Evolutionary conservation across 1,140 invertebrate species (phyloP).

Genomic region (Chrysoperla carnea): DNA sequence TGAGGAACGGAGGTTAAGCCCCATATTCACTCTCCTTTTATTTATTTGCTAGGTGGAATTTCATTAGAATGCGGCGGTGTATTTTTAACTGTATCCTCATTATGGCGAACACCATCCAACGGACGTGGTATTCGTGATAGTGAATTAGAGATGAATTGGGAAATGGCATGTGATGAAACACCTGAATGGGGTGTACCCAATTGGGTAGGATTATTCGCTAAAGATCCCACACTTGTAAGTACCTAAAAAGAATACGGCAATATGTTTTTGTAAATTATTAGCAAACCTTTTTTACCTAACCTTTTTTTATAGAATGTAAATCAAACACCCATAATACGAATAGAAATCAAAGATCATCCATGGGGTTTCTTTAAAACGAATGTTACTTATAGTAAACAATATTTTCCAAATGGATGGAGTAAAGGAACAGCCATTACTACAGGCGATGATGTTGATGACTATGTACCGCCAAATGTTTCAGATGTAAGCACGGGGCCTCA

Average conservation of each 20-base stretch:
- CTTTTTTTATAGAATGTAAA: not conserved
- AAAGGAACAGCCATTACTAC: not conserved
- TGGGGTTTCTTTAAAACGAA: slow-evolving; percentile 25
- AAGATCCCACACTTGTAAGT: not conserved
- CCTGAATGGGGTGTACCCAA: not conserved
- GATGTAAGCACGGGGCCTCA: slow-evolving; percentile 16
- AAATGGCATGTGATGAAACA: not conserved
- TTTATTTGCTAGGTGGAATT: slow-evolving; percentile 1
- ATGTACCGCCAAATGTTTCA: slow-evolving; percentile 10
- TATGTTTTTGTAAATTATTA: not conserved
- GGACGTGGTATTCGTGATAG: not conserved
- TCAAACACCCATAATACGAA: slow-evolving; percentile 7
- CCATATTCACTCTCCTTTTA: no score
- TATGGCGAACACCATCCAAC: not conserved
- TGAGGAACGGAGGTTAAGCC: no score
- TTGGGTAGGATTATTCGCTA: not conserved
- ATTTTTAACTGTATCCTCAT: slow-evolving; percentile 6
- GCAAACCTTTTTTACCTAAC: not conserved
- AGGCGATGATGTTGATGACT: slow-evolving; percentile 4
- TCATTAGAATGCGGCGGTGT: slow-evolving; percentile 8
- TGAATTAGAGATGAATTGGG: not conserved
- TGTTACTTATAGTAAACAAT: slow-evolving; percentile 18
- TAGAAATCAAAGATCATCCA: slow-evolving; percentile 15
- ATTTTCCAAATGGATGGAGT: slow-evolving; percentile 24
- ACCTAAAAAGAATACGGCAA: not conserved